Percentiles rank a stretch among this genome's conserved stretches.
These are phyloP conservation scores for Ectropis grisescens DNA, from an alignment of 1,140 invertebrate species.

Conservation along the genomic window DNA sequence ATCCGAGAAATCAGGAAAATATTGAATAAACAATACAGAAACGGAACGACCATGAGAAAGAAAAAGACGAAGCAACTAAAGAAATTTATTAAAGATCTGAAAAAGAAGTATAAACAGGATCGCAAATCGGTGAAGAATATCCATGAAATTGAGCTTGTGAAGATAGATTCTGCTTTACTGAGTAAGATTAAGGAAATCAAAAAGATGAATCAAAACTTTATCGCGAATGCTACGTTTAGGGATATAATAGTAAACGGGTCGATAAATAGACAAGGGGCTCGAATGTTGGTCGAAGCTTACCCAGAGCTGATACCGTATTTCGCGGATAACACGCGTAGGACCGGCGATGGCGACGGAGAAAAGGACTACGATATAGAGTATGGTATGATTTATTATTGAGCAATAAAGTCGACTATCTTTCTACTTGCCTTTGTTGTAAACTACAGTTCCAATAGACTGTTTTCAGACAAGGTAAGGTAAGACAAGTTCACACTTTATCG, in stretches of 20 bases:
- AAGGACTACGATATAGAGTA: slow-evolving; percentile 44
- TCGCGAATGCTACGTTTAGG: slow-evolving; percentile 37
- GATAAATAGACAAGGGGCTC: slow-evolving; percentile 19
- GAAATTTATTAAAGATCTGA: slow-evolving; percentile 41
- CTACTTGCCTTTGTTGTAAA: not conserved
- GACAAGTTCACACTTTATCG: too few relatives aligned
- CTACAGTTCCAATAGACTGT: too few relatives aligned
- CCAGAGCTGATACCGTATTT: slow-evolving; percentile 26
- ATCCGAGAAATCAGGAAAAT: slow-evolving; percentile 42
- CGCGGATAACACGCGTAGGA: slow-evolving; percentile 11
- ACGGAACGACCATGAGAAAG: slow-evolving; percentile 33
- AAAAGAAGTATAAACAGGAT: slow-evolving; percentile 40
- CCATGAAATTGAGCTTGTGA: slow-evolving; percentile 32
- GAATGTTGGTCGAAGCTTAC: slow-evolving; percentile 28
- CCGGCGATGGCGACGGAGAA: not conserved
- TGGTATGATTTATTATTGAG: slow-evolving; percentile 36
- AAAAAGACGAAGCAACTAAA: slow-evolving; percentile 43
- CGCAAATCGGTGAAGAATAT: slow-evolving; percentile 33
- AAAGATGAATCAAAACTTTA: slow-evolving; percentile 28
- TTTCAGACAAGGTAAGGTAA: too few relatives aligned
- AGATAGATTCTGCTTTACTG: slow-evolving; percentile 29
- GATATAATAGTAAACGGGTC: slow-evolving; percentile 39
- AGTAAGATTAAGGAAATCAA: slow-evolving; percentile 29
- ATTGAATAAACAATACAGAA: slow-evolving; percentile 33
- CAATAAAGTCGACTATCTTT: slow-evolving; percentile 4